Evolutionary conservation across 2,113 vertebrate species (phyloP).

Genomic region (Psittacus erithacus): DNA sequence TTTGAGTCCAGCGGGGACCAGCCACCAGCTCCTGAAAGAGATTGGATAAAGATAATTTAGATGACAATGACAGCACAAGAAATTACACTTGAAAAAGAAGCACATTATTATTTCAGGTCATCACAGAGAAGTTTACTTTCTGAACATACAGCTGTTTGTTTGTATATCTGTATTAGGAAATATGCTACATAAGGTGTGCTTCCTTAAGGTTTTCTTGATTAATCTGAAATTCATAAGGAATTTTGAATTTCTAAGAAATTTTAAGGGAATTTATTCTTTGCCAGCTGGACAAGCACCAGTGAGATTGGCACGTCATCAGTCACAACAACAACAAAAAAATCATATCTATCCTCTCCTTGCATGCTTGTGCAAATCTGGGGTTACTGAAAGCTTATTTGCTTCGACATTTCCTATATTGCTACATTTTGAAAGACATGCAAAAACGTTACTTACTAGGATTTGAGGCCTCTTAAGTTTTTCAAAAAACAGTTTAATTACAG

Average conservation of each 20-base stretch:
- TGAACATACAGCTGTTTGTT: not conserved
- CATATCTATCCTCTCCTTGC: accelerated
- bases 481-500: not conserved
- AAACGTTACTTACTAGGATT: not conserved
- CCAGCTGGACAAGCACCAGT: not conserved
- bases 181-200: not conserved
- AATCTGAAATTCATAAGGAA: not conserved
- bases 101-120: not conserved
- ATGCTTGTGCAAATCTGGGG: not conserved
- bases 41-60: not conserved
- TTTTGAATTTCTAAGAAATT: not conserved
- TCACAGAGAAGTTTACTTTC: not conserved
- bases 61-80: not conserved
- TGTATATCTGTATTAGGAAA: not conserved
- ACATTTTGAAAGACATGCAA: not conserved
- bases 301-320: not conserved
- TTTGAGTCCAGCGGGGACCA: slow-evolving; percentile 90
- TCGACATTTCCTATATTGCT: not conserved
- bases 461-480: not conserved
- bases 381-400: not conserved
- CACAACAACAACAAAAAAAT: not conserved
- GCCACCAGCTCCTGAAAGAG: slow-evolving; percentile 87
- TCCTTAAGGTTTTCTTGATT: not conserved
- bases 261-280: not conserved
- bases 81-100: not conserved